Conservation (phyloP, 2,113 vertebrate species). For the Hucho hucho region DNA sequence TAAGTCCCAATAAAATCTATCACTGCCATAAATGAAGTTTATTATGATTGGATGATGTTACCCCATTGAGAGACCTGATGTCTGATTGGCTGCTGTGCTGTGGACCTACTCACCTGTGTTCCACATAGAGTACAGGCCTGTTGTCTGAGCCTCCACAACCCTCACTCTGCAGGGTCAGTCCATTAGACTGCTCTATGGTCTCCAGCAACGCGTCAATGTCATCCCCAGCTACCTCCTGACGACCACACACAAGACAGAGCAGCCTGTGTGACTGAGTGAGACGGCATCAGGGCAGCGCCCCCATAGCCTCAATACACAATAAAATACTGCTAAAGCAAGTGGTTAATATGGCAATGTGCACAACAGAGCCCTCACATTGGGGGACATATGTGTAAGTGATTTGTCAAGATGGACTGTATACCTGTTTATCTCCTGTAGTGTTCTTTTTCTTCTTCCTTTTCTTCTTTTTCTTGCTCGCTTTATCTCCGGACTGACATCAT, state of each 20-base stretch:
- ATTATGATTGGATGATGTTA: background rate
- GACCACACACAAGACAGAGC: slow-evolving; percentile 7
- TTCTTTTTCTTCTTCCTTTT: slow-evolving; percentile 87
- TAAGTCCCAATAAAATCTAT: background rate
- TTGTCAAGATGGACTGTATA: slow-evolving; percentile 44
- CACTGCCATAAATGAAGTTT: background rate
- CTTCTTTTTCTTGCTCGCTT: slow-evolving; percentile 86
- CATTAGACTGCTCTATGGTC: slow-evolving; percentile 77
- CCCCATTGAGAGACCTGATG: background rate
- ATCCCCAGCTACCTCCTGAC: slow-evolving; percentile 69
- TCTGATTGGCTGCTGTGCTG: too few species aligned
- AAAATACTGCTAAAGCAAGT: background rate
- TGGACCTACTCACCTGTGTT: slow-evolving; percentile 82
- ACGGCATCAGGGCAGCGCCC: background rate
- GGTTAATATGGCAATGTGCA: background rate
- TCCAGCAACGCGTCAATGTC: slow-evolving; percentile 87
- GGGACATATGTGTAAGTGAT: background rate
- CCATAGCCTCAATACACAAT: background rate
- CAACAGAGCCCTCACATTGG: background rate
- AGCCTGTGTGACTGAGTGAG: too few species aligned
- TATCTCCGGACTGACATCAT: slow-evolving; percentile 63
- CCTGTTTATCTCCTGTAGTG: slow-evolving; percentile 67
- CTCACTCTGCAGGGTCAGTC: slow-evolving; percentile 69
- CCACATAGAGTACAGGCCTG: slow-evolving; percentile 83
- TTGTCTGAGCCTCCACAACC: slow-evolving; percentile 60